Percentiles rank a stretch among this genome's conserved stretches.
These are phyloP conservation scores for Pangasius krempfi DNA, from an alignment of 2,797 vertebrate species.

Conservation along the genomic window DNA sequence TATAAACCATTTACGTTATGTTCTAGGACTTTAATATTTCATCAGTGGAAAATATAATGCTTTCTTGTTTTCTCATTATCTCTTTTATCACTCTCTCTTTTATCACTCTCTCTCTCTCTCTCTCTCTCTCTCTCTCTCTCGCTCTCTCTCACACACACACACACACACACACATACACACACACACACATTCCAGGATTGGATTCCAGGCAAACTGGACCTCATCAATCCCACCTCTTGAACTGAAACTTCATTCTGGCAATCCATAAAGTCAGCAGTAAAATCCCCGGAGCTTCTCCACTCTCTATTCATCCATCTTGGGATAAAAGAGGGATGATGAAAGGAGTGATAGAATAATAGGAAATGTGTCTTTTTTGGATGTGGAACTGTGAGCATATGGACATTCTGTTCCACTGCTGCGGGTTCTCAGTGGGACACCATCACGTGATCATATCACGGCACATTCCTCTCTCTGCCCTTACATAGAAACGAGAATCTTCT, in stretches of 20 bases:
- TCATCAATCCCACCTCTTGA: slow-evolving; percentile 26
- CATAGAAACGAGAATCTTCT: neutral
- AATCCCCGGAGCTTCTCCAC: neutral
- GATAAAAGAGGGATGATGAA: neutral
- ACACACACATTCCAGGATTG: neutral
- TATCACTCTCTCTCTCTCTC: neutral
- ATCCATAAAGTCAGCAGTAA: slow-evolving; percentile 32
- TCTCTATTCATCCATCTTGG: neutral
- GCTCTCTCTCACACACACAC: neutral
- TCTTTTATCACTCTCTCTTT: neutral
- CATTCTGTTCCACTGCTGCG: neutral
- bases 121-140: neutral
- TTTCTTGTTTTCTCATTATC: neutral
- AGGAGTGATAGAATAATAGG: neutral
- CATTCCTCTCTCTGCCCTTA: neutral
- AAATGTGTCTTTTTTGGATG: slow-evolving; percentile 11
- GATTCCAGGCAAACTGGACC: slow-evolving; percentile 9
- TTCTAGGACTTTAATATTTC: slow-evolving; percentile 7
- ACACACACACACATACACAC: neutral
- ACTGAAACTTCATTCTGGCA: neutral
- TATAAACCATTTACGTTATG: neutral
- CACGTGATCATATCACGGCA: neutral
- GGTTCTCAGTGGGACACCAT: neutral
- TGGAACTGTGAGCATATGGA: slow-evolving; percentile 17
- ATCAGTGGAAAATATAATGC: slow-evolving; percentile 3